Evolutionary conservation across 2,888 invertebrate species (phyloP).

Genomic region (Zygogramma bicolorata): DNA sequence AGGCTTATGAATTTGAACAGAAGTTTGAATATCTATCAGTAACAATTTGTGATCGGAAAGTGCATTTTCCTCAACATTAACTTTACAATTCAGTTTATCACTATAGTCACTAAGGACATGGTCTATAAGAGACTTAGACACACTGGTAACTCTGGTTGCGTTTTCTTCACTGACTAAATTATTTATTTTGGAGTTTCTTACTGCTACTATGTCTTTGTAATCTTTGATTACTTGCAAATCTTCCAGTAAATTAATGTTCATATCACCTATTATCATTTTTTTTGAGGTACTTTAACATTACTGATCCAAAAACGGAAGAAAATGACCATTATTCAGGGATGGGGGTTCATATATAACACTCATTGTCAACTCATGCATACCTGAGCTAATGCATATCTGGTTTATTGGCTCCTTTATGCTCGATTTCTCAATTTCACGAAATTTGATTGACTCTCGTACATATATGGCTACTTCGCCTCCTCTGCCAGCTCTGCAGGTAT

Average conservation of each 20-base stretch:
- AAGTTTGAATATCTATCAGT: not conserved
- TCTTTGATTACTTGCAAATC: slow-evolving; percentile 7
- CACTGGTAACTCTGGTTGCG: not conserved
- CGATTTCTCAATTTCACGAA: slow-evolving; percentile 14
- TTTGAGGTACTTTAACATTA: not conserved
- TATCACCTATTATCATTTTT: no score
- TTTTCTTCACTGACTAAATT: not conserved
- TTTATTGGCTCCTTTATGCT: not conserved
- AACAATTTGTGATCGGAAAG: not conserved
- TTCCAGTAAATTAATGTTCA: slow-evolving; percentile 16
- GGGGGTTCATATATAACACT: slow-evolving; percentile 16
- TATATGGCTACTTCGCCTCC: slow-evolving; percentile 15
- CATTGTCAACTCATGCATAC: slow-evolving; percentile 7
- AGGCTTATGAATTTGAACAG: not conserved
- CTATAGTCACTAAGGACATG: slow-evolving; percentile 1
- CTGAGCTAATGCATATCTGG: slow-evolving; percentile 15
- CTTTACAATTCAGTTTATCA: not conserved
- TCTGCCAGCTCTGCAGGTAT: slow-evolving; percentile 14
- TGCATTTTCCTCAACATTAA: not conserved
- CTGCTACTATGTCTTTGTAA: not conserved
- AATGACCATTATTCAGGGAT: not conserved
- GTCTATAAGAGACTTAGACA: not conserved
- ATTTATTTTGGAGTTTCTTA: not conserved
- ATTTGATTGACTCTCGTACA: slow-evolving; percentile 2
- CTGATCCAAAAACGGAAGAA: slow-evolving; percentile 1